Evolutionary conservation across 1,140 invertebrate species (phyloP).

Genomic region (Drosophila rhopaloa): DNA sequence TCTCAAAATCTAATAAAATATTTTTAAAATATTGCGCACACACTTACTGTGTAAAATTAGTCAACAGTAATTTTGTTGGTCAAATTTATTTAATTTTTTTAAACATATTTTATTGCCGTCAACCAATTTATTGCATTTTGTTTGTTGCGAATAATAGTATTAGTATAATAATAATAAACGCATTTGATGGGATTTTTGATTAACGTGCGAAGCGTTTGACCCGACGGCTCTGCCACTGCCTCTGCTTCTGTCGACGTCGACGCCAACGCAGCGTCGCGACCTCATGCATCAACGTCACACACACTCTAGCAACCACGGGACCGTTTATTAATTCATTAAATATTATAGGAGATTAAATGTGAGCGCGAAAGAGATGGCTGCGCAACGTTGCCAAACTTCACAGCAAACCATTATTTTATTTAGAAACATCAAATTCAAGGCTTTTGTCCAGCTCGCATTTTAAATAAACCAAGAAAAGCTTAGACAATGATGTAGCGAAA

Average conservation of each 20-base stretch:
- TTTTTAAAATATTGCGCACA: too few relatives aligned
- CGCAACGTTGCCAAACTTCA: constrained; percentile 62
- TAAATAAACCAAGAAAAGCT: background rate
- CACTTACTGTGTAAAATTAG: too few relatives aligned
- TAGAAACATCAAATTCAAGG: constrained; percentile 40
- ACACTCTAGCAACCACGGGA: constrained; percentile 24
- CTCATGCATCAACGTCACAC: constrained; percentile 8
- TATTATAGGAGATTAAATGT: constrained; percentile 58
- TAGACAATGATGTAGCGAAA: constrained; percentile 18
- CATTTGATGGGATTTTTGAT: constrained; percentile 53
- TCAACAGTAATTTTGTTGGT: too few relatives aligned
- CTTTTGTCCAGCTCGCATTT: constrained; percentile 15
- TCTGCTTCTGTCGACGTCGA: constrained; percentile 15
- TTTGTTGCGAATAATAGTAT: too few relatives aligned
- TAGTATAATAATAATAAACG: constrained; percentile 3
- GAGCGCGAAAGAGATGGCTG: constrained; percentile 6
- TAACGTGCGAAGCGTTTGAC: constrained; percentile 71
- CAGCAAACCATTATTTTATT: constrained; percentile 31
- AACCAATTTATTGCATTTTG: too few relatives aligned
- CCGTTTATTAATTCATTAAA: constrained; percentile 74
- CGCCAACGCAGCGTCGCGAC: constrained; percentile 7
- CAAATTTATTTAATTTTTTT: too few relatives aligned
- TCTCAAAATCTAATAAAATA: too few relatives aligned
- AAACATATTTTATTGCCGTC: too few relatives aligned
- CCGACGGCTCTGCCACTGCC: constrained; percentile 14